Base-by-base conservation (phyloP, 92 coral and sea anemone species). In the Porites divaricata region DNA sequence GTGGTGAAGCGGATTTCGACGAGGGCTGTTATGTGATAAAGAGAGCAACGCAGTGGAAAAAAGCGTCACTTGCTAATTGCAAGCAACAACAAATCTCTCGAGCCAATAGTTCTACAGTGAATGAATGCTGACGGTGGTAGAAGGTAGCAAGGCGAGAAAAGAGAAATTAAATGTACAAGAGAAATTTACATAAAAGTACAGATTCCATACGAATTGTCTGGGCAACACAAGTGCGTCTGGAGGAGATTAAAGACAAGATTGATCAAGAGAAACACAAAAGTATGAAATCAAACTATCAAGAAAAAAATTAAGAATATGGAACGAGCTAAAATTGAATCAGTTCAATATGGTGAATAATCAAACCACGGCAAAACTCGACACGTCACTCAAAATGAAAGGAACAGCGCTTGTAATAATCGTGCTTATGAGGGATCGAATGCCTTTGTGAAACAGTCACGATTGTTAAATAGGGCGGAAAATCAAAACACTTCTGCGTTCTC, bases 241-340 rank as follows among this genome's bases (percentile, higher is more conserved):
- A 88, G 54, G 87, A 81, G 66, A 81, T 88, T 2, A 74, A 56
- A 23, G 66, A 74, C 87, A 65, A 86, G 41, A 82, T 88, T 9
- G 91, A 88, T 48, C 71, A 81, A 58, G 91, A 88, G 16, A 81
- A 81, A 82, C 76, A 67, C 24, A 28, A 83, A 22, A 82, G 54
- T 56, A 58, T 81, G 28, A 64, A 74, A 63, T 35, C 70, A 19
- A 82, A 81, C 20, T 26, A 77, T 19, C 83, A 62, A 45, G 91
- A 81, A 57, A 54, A 72, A 56, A 75, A n/a, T n/a, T 88, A 4
- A 74, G 70, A 71, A 79, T 88, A 20, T 88, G 91, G 87, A 88
- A 81, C 68, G 91, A 81, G 61, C 81, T 88, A 25, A 83, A 84
- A 20, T 81, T 69, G 54, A 45, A 72, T 72, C 76, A 17, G 9